Conservation (phyloP, 2,797 vertebrate species). For the Cyprinella venusta region DNA sequence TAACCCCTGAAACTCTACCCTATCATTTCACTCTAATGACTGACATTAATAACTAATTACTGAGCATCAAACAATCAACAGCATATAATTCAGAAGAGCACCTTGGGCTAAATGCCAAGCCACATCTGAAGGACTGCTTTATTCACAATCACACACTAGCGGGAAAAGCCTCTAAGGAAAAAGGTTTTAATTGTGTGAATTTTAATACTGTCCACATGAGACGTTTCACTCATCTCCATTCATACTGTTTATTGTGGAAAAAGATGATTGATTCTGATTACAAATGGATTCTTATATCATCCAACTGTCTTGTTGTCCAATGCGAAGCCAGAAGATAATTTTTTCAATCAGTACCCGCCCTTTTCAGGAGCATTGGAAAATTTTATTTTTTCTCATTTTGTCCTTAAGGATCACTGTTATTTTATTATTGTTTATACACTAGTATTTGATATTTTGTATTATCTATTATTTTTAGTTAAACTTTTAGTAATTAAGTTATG, state of each 20-base stretch:
- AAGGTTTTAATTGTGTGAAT: not conserved
- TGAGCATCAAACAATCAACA: slow-evolving; percentile 13
- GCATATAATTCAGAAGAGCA: slow-evolving; percentile 23
- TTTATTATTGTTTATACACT: not conserved
- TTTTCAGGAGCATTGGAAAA: not conserved
- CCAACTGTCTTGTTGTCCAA: not conserved
- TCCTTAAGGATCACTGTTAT: not conserved
- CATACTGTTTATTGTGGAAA: not conserved
- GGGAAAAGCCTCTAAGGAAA: not conserved
- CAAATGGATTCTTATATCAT: not conserved
- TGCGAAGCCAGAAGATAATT: not conserved
- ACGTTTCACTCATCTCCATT: not conserved
- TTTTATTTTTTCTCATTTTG: not conserved
- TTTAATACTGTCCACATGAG: slow-evolving; percentile 17
- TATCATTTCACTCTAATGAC: slow-evolving; percentile 22
- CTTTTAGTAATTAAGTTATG: too few species aligned
- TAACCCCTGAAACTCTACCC: slow-evolving; percentile 14
- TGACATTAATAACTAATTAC: slow-evolving; percentile 16
- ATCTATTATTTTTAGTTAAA: not conserved
- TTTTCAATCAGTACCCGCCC: not conserved
- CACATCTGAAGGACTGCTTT: slow-evolving; percentile 3
- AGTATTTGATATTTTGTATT: too few species aligned
- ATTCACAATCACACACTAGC: slow-evolving; percentile 39
- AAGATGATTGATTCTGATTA: not conserved
- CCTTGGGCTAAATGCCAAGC: slow-evolving; percentile 13